A percentile compares a stretch with the other conserved stretches of the same genome.
These are phyloP conservation scores for Numenius phaeopus DNA, from an alignment of 2,797 vertebrate species.

Conservation along the genomic window DNA sequence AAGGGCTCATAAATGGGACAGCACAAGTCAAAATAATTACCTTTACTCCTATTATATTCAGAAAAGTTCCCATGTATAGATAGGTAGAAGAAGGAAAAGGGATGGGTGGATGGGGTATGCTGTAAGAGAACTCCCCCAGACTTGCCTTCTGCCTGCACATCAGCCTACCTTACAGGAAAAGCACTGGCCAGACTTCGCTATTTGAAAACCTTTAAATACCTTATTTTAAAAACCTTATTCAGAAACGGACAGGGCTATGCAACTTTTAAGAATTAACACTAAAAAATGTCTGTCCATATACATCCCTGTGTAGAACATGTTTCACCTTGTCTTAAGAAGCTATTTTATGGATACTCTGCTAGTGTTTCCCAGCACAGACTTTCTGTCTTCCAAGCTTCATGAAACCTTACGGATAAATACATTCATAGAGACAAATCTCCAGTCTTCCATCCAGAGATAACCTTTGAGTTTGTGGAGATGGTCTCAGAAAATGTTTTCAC, in stretches of 20 bases:
- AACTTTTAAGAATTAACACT: neutral
- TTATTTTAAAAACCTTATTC: neutral
- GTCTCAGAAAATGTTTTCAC: neutral
- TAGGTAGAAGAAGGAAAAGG: neutral
- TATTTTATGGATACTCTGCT: neutral
- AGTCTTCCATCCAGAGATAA: neutral
- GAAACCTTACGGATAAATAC: neutral
- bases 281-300: neutral
- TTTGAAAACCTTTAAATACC: neutral
- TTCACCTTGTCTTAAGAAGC: neutral
- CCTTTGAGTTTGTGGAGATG: neutral
- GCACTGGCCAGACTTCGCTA: neutral
- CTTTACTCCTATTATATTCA: constrained; percentile 1
- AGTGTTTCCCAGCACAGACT: neutral
- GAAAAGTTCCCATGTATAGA: neutral
- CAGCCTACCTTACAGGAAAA: neutral
- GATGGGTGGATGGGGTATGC: neutral
- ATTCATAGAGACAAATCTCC: neutral
- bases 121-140: neutral
- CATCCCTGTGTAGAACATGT: neutral
- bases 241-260: neutral
- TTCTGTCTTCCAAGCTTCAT: neutral
- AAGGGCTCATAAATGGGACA: constrained; percentile 17
- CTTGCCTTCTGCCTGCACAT: neutral
- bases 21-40: constrained; percentile 34